These are phyloP conservation scores for Ellobium chinense DNA, from an alignment of 2,888 invertebrate genomes.

Conservation along the genomic window DNA sequence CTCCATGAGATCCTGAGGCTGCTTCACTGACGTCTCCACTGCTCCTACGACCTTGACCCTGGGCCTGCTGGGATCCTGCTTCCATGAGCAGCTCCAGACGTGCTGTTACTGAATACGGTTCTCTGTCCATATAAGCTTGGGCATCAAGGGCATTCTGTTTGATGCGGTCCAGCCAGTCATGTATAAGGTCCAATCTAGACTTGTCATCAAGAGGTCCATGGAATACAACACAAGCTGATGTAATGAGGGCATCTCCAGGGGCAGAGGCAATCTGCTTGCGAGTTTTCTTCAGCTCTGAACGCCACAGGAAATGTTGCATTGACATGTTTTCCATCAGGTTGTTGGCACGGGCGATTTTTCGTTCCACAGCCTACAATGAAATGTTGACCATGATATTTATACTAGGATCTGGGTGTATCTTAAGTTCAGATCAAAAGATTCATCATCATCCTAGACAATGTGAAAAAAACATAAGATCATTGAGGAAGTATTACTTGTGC, in stretches of 20 bases:
- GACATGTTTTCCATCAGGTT: slow-evolving; percentile 77
- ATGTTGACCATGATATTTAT: no score
- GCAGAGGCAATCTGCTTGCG: slow-evolving; percentile 68
- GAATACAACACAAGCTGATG: slow-evolving; percentile 75
- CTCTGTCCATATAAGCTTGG: slow-evolving; percentile 41
- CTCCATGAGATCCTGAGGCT: slow-evolving; percentile 29
- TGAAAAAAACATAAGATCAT: no score
- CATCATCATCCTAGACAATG: no score
- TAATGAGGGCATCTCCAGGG: slow-evolving; percentile 75
- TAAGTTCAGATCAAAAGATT: no score
- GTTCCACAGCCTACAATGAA: slow-evolving; percentile 76
- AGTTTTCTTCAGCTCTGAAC: slow-evolving; percentile 70
- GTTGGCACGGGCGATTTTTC: slow-evolving; percentile 70
- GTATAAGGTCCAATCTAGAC: slow-evolving; percentile 66
- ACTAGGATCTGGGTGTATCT: no score
- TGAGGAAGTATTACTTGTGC: no score
- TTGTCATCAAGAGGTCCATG: slow-evolving; percentile 76
- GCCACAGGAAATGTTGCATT: slow-evolving; percentile 75
- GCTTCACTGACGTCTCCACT: not conserved
- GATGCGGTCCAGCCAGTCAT: slow-evolving; percentile 74
- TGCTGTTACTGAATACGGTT: slow-evolving; percentile 50
- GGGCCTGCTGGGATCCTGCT: slow-evolving; percentile 8
- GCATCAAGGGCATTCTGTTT: slow-evolving; percentile 62
- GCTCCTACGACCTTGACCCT: not conserved
- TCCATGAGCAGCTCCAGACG: slow-evolving; percentile 46